Evolutionary conservation across 2,888 invertebrate species (phyloP).

Genomic region (Augiades crinisus): DNA sequence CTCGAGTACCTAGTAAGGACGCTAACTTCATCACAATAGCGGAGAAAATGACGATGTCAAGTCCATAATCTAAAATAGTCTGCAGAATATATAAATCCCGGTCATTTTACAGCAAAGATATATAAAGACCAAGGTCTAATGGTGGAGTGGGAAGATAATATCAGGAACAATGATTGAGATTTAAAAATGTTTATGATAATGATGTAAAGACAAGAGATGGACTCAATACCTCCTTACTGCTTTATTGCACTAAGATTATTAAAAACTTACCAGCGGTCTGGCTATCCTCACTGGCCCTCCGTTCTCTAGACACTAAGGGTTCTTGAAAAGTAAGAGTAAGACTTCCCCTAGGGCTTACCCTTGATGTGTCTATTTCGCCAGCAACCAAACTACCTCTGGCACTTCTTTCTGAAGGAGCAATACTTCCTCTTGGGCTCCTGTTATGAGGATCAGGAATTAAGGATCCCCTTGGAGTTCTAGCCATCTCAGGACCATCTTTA

Average conservation of each 20-base stretch:
- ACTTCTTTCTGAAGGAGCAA: slow-evolving; percentile 78
- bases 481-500: slow-evolving; percentile 69
- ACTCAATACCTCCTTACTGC: too few species aligned
- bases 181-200: too few species aligned
- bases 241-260: too few species aligned
- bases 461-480: slow-evolving; percentile 81
- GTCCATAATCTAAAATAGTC: too few species aligned
- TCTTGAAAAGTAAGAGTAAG: slow-evolving; percentile 83
- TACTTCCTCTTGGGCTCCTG: slow-evolving; percentile 83
- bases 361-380: slow-evolving; percentile 58
- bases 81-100: too few species aligned
- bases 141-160: too few species aligned
- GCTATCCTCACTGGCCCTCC: slow-evolving; percentile 83
- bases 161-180: too few species aligned
- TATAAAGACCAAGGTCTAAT: too few species aligned
- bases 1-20: slow-evolving; percentile 46
- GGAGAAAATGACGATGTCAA: too few species aligned
- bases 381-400: slow-evolving; percentile 67
- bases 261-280: slow-evolving; percentile 68
- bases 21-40: too few species aligned
- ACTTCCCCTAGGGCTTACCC: slow-evolving; percentile 81
- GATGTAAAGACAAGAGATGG: too few species aligned
- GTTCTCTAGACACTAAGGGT: slow-evolving; percentile 76
- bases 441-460: slow-evolving; percentile 80
- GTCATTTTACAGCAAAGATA: too few species aligned